Evolutionary conservation across 2,797 vertebrate genomes (phyloP).

Genomic region (Cyprinodon diabolis): DNA sequence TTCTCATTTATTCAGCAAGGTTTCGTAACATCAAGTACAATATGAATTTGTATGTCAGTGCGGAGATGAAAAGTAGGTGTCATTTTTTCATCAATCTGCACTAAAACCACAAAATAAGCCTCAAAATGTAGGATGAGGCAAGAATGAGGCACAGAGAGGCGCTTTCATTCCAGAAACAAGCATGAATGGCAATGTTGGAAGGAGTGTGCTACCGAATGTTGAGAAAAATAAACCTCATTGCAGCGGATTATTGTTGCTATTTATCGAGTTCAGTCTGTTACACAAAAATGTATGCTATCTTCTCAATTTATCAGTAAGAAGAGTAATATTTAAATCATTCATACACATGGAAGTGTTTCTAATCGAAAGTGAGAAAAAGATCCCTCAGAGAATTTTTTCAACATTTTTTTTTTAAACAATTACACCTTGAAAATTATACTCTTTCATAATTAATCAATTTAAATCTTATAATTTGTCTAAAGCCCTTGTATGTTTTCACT

Average conservation of each 20-base stretch:
- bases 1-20: slow-evolving; percentile 59
- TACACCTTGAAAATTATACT: neutral
- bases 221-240: neutral
- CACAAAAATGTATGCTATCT: neutral
- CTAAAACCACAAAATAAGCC: neutral
- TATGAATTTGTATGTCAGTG: slow-evolving; percentile 38
- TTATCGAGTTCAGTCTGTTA: neutral
- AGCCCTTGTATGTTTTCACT: neutral
- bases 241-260: neutral
- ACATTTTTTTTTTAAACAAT: neutral
- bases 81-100: slow-evolving; percentile 10
- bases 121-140: slow-evolving; percentile 1
- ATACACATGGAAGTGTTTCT: neutral
- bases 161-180: slow-evolving; percentile 9
- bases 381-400: neutral
- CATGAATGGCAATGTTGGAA: neutral
- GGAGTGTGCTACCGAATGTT: neutral
- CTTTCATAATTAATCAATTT: neutral
- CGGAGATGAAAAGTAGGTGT: slow-evolving; percentile 37
- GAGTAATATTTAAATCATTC: neutral
- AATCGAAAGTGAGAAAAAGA: neutral
- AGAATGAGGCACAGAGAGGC: neutral
- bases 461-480: neutral
- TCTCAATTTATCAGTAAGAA: neutral
- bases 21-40: slow-evolving; percentile 57